Percentiles rank a stretch among this genome's conserved stretches.
These are phyloP conservation scores for Knipowitschia caucasica DNA, from an alignment of 2,797 vertebrate species.

Conservation along the genomic window DNA sequence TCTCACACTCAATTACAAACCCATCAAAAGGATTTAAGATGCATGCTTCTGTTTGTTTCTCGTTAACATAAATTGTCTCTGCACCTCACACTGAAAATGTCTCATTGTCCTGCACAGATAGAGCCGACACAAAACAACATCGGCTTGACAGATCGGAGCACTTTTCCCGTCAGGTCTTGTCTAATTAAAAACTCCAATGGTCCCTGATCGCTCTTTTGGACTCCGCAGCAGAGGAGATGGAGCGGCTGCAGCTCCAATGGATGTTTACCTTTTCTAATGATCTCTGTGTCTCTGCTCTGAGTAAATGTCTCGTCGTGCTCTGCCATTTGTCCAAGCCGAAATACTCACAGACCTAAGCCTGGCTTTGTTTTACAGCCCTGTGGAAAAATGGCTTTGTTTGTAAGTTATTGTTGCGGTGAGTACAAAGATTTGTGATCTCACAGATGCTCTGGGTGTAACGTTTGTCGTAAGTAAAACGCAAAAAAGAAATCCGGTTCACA, in stretches of 20 bases:
- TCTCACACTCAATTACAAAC: no score
- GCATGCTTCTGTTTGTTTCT: no score
- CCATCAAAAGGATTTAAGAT: no score
- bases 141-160: constrained; percentile 53
- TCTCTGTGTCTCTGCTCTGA: constrained; percentile 64
- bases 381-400: constrained; percentile 26
- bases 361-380: constrained; percentile 32
- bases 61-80: background rate
- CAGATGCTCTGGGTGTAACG: background rate
- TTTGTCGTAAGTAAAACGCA: background rate
- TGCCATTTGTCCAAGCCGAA: constrained; percentile 25
- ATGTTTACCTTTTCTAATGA: constrained; percentile 78
- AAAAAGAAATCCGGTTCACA: background rate
- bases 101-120: background rate
- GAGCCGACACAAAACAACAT: constrained; percentile 17
- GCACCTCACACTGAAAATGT: background rate
- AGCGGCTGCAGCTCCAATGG: constrained; percentile 69
- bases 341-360: constrained; percentile 33
- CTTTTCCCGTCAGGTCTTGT: constrained; percentile 67
- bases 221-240: constrained; percentile 69
- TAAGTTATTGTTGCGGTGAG: constrained; percentile 6
- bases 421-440: background rate
- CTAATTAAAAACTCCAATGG: constrained; percentile 76
- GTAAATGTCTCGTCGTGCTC: constrained; percentile 54
- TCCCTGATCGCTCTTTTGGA: constrained; percentile 65